These are phyloP conservation scores for Chlorocebus sabaeus DNA, from an alignment of 2,113 vertebrate species.

Conservation along the genomic window DNA sequence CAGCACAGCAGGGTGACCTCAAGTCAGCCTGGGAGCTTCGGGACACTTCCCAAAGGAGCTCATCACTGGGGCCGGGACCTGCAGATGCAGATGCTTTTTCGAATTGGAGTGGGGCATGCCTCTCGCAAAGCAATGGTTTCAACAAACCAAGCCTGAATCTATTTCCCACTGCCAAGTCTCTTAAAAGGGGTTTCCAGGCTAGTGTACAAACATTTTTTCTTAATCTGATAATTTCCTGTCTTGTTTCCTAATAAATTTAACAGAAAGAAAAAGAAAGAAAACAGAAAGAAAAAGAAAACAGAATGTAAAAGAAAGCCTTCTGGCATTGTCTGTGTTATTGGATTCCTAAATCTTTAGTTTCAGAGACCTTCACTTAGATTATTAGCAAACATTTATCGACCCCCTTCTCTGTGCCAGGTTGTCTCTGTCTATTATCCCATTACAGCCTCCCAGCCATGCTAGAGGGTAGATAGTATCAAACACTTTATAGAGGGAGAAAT, in stretches of 20 bases:
- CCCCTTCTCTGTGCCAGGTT: constrained; percentile 24
- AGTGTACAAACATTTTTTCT: not conserved
- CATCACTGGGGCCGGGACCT: rapidly evolving
- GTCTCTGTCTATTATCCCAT: not conserved
- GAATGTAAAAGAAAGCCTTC: constrained; percentile 30
- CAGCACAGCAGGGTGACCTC: not conserved
- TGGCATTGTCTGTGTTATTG: not conserved
- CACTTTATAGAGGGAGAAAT: not conserved
- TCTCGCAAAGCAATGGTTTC: not conserved
- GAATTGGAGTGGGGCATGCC: not conserved
- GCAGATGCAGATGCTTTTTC: not conserved
- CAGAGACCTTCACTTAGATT: constrained; percentile 39
- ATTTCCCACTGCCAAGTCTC: not conserved
- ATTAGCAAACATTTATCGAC: constrained; percentile 54
- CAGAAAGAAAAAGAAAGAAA: no score
- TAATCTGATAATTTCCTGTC: constrained; percentile 25
- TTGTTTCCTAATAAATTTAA: constrained; percentile 54
- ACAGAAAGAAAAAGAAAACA: no score
- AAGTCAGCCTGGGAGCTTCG: not conserved
- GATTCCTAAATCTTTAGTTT: constrained; percentile 60
- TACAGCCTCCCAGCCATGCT: not conserved
- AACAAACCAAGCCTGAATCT: not conserved
- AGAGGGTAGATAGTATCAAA: not conserved
- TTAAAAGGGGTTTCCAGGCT: not conserved
- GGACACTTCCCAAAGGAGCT: not conserved